Percentiles rank a stretch among this genome's conserved stretches.
These are phyloP conservation scores for Bruchidius siliquastri DNA, from an alignment of 2,888 invertebrate species.

Conservation along the genomic window DNA sequence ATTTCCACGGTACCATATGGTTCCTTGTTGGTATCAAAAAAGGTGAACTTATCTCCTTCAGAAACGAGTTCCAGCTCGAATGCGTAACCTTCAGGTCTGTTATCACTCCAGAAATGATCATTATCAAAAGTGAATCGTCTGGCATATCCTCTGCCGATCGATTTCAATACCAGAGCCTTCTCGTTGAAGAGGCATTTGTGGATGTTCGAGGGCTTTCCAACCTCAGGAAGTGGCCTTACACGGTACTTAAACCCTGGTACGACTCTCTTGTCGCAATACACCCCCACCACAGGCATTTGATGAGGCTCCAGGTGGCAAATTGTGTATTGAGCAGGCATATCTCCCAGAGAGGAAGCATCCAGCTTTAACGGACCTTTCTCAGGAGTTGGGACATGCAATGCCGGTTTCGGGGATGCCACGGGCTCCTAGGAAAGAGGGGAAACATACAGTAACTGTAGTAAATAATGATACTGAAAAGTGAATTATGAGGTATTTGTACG, in stretches of 20 bases:
- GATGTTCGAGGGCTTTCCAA: conserved; percentile 28
- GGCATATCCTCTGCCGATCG: conserved; percentile 70
- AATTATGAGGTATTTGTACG: no score
- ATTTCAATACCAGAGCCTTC: conserved; percentile 61
- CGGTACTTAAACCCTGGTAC: conserved; percentile 72
- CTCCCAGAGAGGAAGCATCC: conserved; percentile 59
- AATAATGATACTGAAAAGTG: neutral
- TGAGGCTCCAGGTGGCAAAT: conserved; percentile 58
- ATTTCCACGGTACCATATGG: conserved; percentile 66
- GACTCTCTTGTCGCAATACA: conserved; percentile 67
- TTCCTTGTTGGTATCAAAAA: conserved; percentile 62
- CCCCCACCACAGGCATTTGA: conserved; percentile 66
- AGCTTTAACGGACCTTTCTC: conserved; percentile 35
- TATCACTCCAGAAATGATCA: conserved; percentile 74
- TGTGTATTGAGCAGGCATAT: conserved; percentile 62
- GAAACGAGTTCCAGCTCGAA: conserved; percentile 67
- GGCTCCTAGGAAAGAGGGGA: conserved; percentile 19
- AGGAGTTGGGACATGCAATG: conserved; percentile 6
- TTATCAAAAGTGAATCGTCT: conserved; percentile 69
- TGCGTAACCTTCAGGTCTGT: conserved; percentile 66
- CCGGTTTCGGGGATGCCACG: conserved; percentile 7
- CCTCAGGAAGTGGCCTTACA: conserved; percentile 61
- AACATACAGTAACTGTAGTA: neutral
- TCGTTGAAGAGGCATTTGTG: conserved; percentile 58
- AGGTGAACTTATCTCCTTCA: conserved; percentile 67